Evolutionary conservation across 2,888 invertebrate genomes (phyloP).

Genomic region (Schrankia costaestrigalis): DNA sequence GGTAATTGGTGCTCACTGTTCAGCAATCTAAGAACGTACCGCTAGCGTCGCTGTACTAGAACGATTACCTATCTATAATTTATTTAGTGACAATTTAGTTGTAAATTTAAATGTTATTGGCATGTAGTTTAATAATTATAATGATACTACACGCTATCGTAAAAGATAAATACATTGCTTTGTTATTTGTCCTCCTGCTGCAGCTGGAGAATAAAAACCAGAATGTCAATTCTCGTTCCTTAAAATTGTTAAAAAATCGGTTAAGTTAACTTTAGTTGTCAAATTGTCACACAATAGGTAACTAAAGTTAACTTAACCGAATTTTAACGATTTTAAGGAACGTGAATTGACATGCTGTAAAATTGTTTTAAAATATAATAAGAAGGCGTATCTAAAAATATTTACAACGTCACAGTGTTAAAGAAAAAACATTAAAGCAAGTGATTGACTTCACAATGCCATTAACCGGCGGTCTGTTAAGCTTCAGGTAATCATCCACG

Average conservation of each 20-base stretch:
- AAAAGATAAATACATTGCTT: slow-evolving; percentile 22
- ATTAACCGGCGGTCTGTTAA: slow-evolving; percentile 12
- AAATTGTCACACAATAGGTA: too few species aligned
- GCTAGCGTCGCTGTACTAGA: too few species aligned
- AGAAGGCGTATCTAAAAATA: background rate
- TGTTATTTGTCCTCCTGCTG: slow-evolving; percentile 17
- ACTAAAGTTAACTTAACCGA: too few species aligned
- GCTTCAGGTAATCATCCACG: slow-evolving; percentile 21
- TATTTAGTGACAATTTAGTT: too few species aligned
- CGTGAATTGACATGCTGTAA: slow-evolving; percentile 1
- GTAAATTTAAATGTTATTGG: too few species aligned
- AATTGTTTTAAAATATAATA: slow-evolving; percentile 2
- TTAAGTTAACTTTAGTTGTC: too few species aligned
- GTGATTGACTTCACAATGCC: slow-evolving; percentile 10
- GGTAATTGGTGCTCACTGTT: slow-evolving; percentile 3
- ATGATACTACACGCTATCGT: slow-evolving; percentile 12
- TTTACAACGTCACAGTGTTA: background rate
- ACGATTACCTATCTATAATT: too few species aligned
- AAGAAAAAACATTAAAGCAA: slow-evolving; percentile 7
- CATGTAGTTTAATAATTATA: slow-evolving; percentile 7
- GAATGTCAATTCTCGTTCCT: too few species aligned
- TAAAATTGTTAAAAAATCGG: too few species aligned
- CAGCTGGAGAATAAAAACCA: too few species aligned
- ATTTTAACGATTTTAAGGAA: too few species aligned
- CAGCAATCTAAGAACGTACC: background rate